These are phyloP conservation scores for Alcedo atthis DNA, from an alignment of 2,797 vertebrate genomes.

Conservation along the genomic window DNA sequence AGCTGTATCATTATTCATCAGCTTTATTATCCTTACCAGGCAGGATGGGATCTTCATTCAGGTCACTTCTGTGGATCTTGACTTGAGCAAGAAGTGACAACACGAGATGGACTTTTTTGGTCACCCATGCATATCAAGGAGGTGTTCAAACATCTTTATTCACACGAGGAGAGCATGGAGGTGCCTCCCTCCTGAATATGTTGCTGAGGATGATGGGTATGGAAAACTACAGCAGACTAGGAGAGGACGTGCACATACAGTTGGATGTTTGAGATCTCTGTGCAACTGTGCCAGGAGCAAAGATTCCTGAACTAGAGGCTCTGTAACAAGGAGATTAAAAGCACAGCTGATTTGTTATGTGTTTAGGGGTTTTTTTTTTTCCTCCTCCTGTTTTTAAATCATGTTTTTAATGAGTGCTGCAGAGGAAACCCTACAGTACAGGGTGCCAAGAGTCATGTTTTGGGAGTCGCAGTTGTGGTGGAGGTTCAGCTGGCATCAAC, in stretches of 20 bases:
- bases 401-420: not conserved
- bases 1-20: slow-evolving; percentile 63
- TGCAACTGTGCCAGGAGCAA: not conserved
- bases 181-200: not conserved
- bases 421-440: not conserved
- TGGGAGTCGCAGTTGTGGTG: not conserved
- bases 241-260: not conserved
- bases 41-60: slow-evolving; percentile 40
- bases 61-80: slow-evolving; percentile 2
- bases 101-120: not conserved
- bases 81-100: slow-evolving; percentile 28
- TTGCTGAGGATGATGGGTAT: not conserved
- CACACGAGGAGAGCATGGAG: not conserved
- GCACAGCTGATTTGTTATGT: not conserved
- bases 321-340: not conserved
- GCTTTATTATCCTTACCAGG: slow-evolving; percentile 34
- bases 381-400: not conserved
- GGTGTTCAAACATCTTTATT: not conserved
- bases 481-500: not conserved
- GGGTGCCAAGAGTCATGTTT: not conserved
- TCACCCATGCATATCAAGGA: not conserved
- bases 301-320: not conserved
- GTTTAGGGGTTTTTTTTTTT: not conserved
- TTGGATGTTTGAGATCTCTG: not conserved
- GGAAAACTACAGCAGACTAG: not conserved